These are phyloP conservation scores for Ridgeia piscesae DNA, from an alignment of 1,140 invertebrate species.

Conservation along the genomic window DNA sequence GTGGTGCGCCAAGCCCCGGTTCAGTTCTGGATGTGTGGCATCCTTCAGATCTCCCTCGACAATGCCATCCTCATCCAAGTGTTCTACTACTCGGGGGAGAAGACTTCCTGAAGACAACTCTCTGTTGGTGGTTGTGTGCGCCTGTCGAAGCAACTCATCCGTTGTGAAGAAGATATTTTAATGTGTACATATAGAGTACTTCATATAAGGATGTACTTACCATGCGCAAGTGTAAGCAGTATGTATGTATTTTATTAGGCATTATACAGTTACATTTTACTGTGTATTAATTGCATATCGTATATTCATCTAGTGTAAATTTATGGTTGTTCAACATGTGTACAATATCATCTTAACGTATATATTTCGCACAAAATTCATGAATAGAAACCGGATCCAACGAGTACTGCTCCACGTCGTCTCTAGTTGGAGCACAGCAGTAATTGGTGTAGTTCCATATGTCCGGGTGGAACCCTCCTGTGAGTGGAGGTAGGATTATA, in stretches of 20 bases:
- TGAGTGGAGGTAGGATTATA: too few species aligned
- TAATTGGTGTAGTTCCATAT: too few species aligned
- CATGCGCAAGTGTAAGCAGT: neutral
- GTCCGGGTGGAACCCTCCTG: too few species aligned
- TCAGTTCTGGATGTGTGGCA: slow-evolving; percentile 95
- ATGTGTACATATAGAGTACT: neutral
- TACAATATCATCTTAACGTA: neutral
- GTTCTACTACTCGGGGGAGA: slow-evolving; percentile 56
- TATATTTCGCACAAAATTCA: neutral
- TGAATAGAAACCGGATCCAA: neutral
- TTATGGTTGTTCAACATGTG: neutral
- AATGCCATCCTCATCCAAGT: slow-evolving; percentile 82
- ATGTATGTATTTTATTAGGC: neutral
- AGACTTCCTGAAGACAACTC: neutral
- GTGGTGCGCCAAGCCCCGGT: slow-evolving; percentile 82
- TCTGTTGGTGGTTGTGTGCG: neutral
- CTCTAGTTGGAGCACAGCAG: neutral
- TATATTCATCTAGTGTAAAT: neutral
- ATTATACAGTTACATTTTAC: neutral
- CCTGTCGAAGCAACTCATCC: neutral
- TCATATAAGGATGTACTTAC: neutral
- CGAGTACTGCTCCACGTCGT: neutral
- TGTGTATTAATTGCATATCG: neutral
- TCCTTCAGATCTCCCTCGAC: slow-evolving; percentile 83
- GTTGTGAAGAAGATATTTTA: neutral